Base-by-base conservation (phyloP, 2,888 invertebrate genomes). In the Acleris cristana region DNA sequence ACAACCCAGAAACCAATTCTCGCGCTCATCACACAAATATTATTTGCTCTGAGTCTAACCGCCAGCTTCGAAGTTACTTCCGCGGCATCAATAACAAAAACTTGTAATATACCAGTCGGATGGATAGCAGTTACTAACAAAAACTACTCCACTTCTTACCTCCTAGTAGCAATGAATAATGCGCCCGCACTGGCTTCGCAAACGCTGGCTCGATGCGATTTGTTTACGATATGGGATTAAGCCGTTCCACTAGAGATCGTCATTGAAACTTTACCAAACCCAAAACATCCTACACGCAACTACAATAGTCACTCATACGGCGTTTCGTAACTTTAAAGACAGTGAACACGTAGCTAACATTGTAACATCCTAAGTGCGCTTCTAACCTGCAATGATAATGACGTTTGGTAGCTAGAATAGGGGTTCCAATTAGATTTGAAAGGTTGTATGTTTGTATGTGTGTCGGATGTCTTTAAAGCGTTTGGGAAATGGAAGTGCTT, bases 171-270 rank as follows among this genome's bases (percentile, higher is more conserved):
- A n/a, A 51, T 66, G 61, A 66, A 66, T 66, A 66, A 66, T 66
- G 66, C 56, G 52, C 66, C 66, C 66, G 61, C 52, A 66, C 58
- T 4, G 53, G 57, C 51, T 57, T 30, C 56, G 56, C 52, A 45
- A 58, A 26, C 45, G 44, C 45, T 21, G 23, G 26, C n/a, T 45
- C 23, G 57, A 23, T 26, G 16, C 56, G 61, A 66, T 61, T 65
- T 66, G 66, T 66, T 62, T 66, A 61, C 66, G 66, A 66, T 66
- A 66, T 56, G 61, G 61, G 57, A 61, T 66, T 66, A 66, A 57
- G 49, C 65, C 44, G 40, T 30, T 59, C 49, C 61, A 56, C 44
- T 18, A 34, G 59, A 60, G 51, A 45, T 61, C 52, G 45, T 45
- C 51, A 52, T 52, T 55, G 61, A 62, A 66, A 61, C 44, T 23